Base-by-base conservation (phyloP, 64 coral and sea anemone genomes). In the Trachythela sp. region DNA sequence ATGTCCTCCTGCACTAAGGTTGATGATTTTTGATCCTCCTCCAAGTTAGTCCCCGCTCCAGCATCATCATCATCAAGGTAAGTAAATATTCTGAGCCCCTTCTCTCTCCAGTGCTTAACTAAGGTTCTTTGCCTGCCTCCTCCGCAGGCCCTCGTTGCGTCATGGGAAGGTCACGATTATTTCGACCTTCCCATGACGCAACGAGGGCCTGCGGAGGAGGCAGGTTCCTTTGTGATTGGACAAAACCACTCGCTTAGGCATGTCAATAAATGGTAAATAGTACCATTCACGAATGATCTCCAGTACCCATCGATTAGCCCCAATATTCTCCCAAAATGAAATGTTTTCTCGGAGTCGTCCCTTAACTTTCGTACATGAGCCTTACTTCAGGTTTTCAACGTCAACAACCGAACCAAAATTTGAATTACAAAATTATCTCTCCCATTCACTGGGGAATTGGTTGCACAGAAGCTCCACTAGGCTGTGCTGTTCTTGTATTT, bases 311-410 rank as follows among this genome's bases (percentile, higher is more conserved):
- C 36, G 8, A 38, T 68, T 88, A 38, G 86, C 86, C 36, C 86
- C 86, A 70, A 88, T 71, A 70, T 36, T 39, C 26, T 60, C 50
- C 86, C 86, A 88, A 36, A 88, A 88, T 48, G 86, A 56, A 88
- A 88, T 88, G 36, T 86, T 86, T 26, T 86, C 40, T n/a, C 85
- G 48, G 7, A 86, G n/a, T n/a, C 48, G 45, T 10, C 85, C 49
- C 13, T 86, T 86, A n/a, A 86, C 39, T 36, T 42, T n/a, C 9
- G 38, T n/a, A 84, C 39, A 11, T 13, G 83, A 84, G 48, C 38
- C 38, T 2, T 39, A n/a, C 1, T 84, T 35, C 39, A 84, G 9
- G 6, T 54, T 49, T 7, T 83, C 67, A 77, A 92, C 85, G 83
- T 92, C 27, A 85, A 91, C 50, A 60, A 58, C 42, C 11, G 42